A percentile compares a stretch with the other conserved stretches of the same genome.
phyloP scores from a whole-genome alignment of 2,888 invertebrate species.

The Aspidiotus rigidus region DNA sequence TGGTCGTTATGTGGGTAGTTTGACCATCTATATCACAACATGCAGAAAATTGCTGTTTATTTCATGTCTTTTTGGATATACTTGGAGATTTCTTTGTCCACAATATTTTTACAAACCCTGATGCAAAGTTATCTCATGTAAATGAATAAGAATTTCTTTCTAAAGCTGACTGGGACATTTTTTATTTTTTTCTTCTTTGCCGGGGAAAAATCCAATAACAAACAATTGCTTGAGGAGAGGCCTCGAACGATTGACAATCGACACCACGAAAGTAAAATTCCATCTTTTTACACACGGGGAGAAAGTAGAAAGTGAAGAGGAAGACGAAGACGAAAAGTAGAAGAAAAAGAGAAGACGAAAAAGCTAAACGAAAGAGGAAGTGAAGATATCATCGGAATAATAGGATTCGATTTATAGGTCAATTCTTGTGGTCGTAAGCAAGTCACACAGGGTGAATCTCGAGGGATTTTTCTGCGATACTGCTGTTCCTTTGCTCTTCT shows the following conservation, averaged over 20 bases:
- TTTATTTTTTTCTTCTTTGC: not conserved
- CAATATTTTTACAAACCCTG: too few relatives aligned
- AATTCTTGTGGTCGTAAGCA: slow-evolving; percentile 17
- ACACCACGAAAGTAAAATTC: slow-evolving; percentile 1
- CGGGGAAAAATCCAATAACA: not conserved
- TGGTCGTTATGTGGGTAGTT: too few relatives aligned
- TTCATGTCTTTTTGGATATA: too few relatives aligned
- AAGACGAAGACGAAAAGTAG: not conserved
- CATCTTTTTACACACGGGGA: slow-evolving; percentile 7
- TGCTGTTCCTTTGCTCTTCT: not conserved
- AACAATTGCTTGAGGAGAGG: not conserved
- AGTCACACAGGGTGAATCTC: not conserved
- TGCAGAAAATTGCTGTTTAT: too few relatives aligned
- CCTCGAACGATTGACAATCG: slow-evolving; percentile 1
- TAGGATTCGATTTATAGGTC: slow-evolving; percentile 13
- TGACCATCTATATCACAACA: too few relatives aligned
- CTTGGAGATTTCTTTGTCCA: too few relatives aligned
- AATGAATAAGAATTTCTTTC: not conserved
- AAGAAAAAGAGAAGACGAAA: not conserved
- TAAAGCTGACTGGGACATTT: not conserved
- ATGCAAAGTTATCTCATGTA: not conserved
- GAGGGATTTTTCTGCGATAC: not conserved
- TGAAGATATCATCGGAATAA: not conserved
- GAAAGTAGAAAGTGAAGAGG: too few relatives aligned
- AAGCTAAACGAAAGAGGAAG: not conserved